Evolutionary conservation across 2,888 invertebrate species (phyloP).

Genomic region (Platypus cylindrus): DNA sequence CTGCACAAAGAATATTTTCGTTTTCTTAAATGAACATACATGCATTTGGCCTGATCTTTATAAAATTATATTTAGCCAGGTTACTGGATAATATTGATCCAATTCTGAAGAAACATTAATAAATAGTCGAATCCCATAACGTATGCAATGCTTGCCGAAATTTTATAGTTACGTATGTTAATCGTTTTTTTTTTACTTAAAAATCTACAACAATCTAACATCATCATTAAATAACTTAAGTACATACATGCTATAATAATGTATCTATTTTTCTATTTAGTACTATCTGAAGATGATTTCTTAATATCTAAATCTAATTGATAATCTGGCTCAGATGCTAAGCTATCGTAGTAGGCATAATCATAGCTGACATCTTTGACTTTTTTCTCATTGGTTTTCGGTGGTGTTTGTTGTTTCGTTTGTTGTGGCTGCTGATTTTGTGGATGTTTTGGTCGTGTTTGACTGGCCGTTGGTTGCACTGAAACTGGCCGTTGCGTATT

Average conservation of each 20-base stretch:
- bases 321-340: slow-evolving; percentile 31
- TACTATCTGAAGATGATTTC: slow-evolving; percentile 38
- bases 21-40: too few relatives aligned
- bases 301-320: slow-evolving; percentile 44
- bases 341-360: slow-evolving; percentile 68
- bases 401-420: slow-evolving; percentile 9
- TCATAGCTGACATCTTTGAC: slow-evolving; percentile 65
- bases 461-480: too few relatives aligned
- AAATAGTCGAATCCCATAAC: too few relatives aligned
- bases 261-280: slow-evolving; percentile 7
- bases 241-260: slow-evolving; percentile 19
- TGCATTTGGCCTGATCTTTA: too few relatives aligned
- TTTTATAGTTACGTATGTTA: background rate
- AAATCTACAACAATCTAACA: slow-evolving; percentile 21
- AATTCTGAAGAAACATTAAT: too few relatives aligned
- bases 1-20: too few relatives aligned
- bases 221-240: slow-evolving; percentile 19
- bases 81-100: too few relatives aligned
- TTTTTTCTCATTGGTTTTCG: slow-evolving; percentile 31
- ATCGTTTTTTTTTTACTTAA: slow-evolving; percentile 12
- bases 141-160: too few relatives aligned
- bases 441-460: too few relatives aligned
- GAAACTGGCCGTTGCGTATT: too few relatives aligned
- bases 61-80: too few relatives aligned
- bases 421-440: slow-evolving; percentile 20